Percentiles rank a stretch among this genome's conserved stretches.
Conservation (phyloP, 2,888 invertebrate genomes). For the Xestia ashworthii region DNA sequence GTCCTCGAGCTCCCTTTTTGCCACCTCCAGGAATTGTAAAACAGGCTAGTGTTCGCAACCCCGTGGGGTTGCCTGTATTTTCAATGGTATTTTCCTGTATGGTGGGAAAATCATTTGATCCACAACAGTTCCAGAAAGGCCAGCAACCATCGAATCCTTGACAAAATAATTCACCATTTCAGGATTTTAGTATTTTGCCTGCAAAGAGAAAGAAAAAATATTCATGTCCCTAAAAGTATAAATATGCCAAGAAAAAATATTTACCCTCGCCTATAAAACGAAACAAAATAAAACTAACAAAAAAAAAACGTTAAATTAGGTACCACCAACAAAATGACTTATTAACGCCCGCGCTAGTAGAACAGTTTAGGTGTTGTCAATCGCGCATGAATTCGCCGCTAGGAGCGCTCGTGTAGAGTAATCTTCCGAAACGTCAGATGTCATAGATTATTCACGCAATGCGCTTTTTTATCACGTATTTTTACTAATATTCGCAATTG, state of each 20-base stretch:
- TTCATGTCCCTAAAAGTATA: not conserved
- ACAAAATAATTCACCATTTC: not conserved
- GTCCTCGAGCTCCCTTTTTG: not conserved
- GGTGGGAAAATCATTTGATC: not conserved
- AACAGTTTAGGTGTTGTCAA: conserved; percentile 10
- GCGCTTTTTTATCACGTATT: no score
- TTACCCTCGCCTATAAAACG: not conserved
- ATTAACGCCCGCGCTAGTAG: not conserved
- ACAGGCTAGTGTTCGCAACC: not conserved
- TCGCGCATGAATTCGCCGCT: no score
- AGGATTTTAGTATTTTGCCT: not conserved
- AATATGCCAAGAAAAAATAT: not conserved
- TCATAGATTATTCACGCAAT: no score
- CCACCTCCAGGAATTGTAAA: not conserved
- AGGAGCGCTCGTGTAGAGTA: no score
- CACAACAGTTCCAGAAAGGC: not conserved
- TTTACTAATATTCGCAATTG: no score
- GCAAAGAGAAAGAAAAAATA: not conserved
- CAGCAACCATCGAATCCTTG: not conserved
- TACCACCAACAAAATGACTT: not conserved
- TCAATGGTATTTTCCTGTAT: not conserved
- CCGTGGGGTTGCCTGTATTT: no score
- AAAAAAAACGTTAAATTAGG: not conserved
- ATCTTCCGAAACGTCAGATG: no score
- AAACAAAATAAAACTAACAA: not conserved